Base-by-base conservation (phyloP, 2,113 vertebrate species). In the Paralichthys olivaceus region DNA sequence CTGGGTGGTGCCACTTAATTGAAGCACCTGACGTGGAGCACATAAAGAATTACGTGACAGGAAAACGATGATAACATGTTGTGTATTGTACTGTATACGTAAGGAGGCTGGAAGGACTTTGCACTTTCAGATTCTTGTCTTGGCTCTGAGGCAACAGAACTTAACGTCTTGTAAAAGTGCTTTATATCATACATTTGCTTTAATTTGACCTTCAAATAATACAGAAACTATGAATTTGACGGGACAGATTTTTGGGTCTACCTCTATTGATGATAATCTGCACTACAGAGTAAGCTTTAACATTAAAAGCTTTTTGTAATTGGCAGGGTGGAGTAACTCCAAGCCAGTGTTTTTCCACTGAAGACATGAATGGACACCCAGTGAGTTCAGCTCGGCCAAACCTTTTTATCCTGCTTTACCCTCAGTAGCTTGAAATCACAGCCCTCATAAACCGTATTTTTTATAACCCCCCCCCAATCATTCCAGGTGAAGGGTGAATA, bases 321-420 rank as follows among this genome's bases (percentile, higher is more conserved):
- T 90, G 89, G 81, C 92, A 93, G 90, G 90, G 49, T 79, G 90
- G 77, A 81, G 65, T 82, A 78, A 72, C 84, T 79, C 54, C 79
- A 86, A 85, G 67, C 79, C 81, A 90, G 80, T 81, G 85, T 81
- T 89, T 89, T 87, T 90, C 89, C 64, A 75, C 83, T 79, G 80
- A 83, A 83, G 90, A 88, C 86, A 81, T 91, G 88, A 92, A 91
- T 75, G 92, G 92, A 87, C 89, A 92, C 71, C 82, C 92, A 77
- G 91, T 92, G 92, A 93, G 92, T 93, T 90, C 47, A 82, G 61
- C 66, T 64, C 15, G 57, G 69, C 49, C 78, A 32, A 76, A 76
- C 63, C 19, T 62, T 79, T 58, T 22, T 13, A 40, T 72, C 34
- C 68, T 75, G 76, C 71, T 71, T 68, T 43, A 53, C 29, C 54